These are phyloP conservation scores for Drosophila arawakana DNA, from an alignment of 1,140 invertebrate genomes.

Conservation along the genomic window DNA sequence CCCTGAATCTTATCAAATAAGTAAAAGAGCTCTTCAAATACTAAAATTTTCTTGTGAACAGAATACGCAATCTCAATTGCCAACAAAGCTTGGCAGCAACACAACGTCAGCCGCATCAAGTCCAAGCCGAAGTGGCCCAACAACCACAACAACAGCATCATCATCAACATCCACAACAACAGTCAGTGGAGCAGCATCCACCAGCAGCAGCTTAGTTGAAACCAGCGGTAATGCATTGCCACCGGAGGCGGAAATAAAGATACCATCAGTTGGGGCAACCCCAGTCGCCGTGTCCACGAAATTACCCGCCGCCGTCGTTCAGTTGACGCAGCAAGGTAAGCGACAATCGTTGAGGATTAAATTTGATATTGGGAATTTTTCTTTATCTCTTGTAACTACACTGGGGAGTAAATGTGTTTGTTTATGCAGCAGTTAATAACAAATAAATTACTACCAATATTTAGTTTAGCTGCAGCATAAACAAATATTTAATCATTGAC, in stretches of 20 bases:
- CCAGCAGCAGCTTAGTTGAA: conserved; percentile 46
- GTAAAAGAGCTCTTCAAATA: not conserved
- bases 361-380: not conserved
- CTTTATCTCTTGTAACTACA: conserved; percentile 34
- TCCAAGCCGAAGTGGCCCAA: conserved; percentile 38
- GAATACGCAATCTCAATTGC: conserved; percentile 81
- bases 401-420: too few species aligned
- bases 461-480: too few species aligned
- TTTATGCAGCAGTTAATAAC: too few species aligned
- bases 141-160: conserved; percentile 23
- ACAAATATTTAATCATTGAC: too few species aligned
- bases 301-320: conserved; percentile 87
- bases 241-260: conserved; percentile 87
- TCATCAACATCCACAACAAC: conserved; percentile 16
- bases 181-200: conserved; percentile 33
- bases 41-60: conserved; percentile 13
- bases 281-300: conserved; percentile 87
- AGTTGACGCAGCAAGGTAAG: conserved; percentile 86
- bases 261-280: conserved; percentile 87
- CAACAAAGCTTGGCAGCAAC: conserved; percentile 54
- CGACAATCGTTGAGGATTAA: conserved; percentile 26
- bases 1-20: not conserved
- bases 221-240: conserved; percentile 72
- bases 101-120: conserved; percentile 35
- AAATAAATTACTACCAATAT: too few species aligned